A percentile compares a stretch with the other conserved stretches of the same genome.
Conservation (phyloP, 2,797 vertebrate species). For the Nyctibius grandis region DNA sequence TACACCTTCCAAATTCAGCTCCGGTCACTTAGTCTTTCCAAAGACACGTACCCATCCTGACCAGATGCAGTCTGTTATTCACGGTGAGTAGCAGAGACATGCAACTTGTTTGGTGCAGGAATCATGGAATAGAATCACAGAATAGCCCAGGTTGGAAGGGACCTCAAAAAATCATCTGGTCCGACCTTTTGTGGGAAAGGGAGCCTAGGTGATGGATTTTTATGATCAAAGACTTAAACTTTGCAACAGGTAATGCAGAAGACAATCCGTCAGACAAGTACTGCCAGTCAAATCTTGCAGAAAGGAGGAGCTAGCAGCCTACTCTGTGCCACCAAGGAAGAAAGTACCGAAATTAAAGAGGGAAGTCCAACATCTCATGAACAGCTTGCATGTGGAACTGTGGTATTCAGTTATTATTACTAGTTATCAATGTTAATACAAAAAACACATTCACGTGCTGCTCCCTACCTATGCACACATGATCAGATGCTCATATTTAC, state of each 20-base stretch:
- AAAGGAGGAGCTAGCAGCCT: neutral
- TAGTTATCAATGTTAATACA: neutral
- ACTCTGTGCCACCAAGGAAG: neutral
- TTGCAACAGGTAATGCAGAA: neutral
- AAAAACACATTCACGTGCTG: neutral
- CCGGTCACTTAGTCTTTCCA: neutral
- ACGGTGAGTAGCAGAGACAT: neutral
- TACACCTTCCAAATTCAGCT: neutral
- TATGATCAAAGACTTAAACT: neutral
- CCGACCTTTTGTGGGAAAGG: neutral
- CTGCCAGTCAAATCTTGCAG: neutral
- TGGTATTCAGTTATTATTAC: neutral
- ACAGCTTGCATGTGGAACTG: neutral
- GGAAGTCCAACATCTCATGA: neutral
- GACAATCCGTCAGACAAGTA: neutral
- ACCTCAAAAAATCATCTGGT: neutral
- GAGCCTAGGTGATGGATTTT: neutral
- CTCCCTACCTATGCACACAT: neutral
- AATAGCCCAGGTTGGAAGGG: neutral
- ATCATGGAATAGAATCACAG: neutral
- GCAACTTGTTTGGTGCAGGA: neutral
- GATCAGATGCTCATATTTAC: neutral
- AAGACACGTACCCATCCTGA: neutral
- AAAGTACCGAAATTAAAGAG: neutral
- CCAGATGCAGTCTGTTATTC: neutral